Base-by-base conservation (phyloP, 2,888 invertebrate genomes). In the Thelaira solivaga region DNA sequence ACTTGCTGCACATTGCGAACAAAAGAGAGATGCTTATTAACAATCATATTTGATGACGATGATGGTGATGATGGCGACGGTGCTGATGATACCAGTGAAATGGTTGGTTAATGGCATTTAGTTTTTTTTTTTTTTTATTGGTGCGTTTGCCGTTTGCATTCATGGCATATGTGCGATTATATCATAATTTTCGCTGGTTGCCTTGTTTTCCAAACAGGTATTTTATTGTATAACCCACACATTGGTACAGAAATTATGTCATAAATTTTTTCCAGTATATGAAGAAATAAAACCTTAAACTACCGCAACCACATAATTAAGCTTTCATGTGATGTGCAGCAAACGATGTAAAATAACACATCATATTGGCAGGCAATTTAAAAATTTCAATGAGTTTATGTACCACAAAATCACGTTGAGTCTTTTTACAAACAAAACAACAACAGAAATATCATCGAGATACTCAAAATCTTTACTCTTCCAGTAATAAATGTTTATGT, bases 221-320 rank as follows among this genome's bases (percentile, higher is more conserved):
- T 5, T 49, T n/a, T 31, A 41, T 39, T 61, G n/a, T 31, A 61
- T 51, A 61, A 51, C 22, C 22, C 29, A 41, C 22, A 69, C 41
- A 4, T 41, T 69, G 29, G 5, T 13, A n/a, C 13, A 31, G 41
- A 22, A 10, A 31, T 18, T 8, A 34, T 47, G 55, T 10, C 31
- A 51, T 16, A 3, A n/a, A 36, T 11, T 49, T 59, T n/a, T 49
- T 68, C 10, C 4, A 1, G 8, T 1, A 18, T 16, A 7, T 26
- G 18, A 26, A 22, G 31, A 6, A 57, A 31, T 5, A 18, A 51
- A 64, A 18, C 53, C 34, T 18, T 31, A 62, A 72, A 64, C 55
- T 36, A 39, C 41, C 5, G 39, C 22, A 73, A 57, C 65, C 73
- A 24, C 64, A 49, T 65, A 65, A 73, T 73, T 57, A 53, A 41